Conservation (phyloP, 2,888 invertebrate species). For the Pseudeuparius sepicola region DNA sequence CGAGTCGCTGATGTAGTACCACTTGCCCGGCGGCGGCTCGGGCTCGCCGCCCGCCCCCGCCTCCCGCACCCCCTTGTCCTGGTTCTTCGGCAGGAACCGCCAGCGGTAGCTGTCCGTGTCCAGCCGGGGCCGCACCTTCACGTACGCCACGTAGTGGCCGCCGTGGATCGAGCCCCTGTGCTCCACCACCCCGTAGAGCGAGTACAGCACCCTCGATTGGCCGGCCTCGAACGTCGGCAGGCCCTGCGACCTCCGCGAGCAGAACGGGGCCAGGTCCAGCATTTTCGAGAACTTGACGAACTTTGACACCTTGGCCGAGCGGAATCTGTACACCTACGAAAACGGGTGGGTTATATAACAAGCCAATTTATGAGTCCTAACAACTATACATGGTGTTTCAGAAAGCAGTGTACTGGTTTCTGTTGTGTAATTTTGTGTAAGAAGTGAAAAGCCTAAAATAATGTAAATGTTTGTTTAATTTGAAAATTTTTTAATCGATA, state of each 20-base stretch:
- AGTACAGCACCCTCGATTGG: constrained; percentile 56
- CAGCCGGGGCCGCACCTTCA: constrained; percentile 68
- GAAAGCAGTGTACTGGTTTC: neutral
- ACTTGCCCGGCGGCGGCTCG: constrained; percentile 58
- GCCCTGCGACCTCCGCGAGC: constrained; percentile 54
- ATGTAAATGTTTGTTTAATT: too few species aligned
- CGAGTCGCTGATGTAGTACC: constrained; percentile 93
- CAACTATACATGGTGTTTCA: constrained; percentile 4
- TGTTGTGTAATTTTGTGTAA: neutral
- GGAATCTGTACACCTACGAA: constrained; percentile 35
- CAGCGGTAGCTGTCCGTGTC: constrained; percentile 56
- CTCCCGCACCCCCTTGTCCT: constrained; percentile 38
- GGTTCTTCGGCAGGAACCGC: constrained; percentile 55
- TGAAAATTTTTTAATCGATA: too few species aligned
- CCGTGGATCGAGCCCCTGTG: constrained; percentile 88
- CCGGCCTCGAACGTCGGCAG: constrained; percentile 42
- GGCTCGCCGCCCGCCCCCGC: constrained; percentile 37
- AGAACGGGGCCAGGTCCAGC: constrained; percentile 85
- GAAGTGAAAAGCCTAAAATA: too few species aligned
- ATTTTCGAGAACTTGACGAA: constrained; percentile 79
- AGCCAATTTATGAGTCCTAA: constrained; percentile 6
- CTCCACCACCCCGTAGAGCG: constrained; percentile 90
- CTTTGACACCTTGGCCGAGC: constrained; percentile 72
- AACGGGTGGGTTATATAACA: too few species aligned
- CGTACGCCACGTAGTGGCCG: constrained; percentile 89